Conservation (phyloP, 2,113 vertebrate genomes). For the Cyphotilapia sp. region DNA sequence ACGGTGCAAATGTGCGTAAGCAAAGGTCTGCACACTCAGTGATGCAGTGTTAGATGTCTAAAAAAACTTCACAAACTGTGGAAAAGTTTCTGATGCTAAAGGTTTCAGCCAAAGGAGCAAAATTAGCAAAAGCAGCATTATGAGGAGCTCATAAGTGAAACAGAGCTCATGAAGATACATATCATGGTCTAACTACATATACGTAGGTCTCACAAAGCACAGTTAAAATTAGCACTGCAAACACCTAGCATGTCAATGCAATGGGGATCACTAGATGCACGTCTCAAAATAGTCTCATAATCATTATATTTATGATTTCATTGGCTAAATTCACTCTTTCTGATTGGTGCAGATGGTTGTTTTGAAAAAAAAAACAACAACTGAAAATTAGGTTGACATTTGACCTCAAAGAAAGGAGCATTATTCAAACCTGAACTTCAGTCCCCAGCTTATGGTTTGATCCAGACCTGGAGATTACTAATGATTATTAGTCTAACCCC, state of each 20-base stretch:
- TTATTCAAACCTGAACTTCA: not conserved
- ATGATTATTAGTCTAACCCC: not conserved
- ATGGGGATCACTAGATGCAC: not conserved
- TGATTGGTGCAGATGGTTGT: not conserved
- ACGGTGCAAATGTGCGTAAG: not conserved
- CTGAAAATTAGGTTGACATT: not conserved
- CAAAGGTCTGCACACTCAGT: not conserved
- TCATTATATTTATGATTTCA: not conserved
- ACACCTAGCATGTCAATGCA: not conserved
- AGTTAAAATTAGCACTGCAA: not conserved
- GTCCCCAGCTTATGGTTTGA: not conserved
- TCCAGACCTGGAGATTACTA: not conserved
- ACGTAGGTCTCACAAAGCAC: not conserved
- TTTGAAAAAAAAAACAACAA: not conserved
- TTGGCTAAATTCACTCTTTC: not conserved
- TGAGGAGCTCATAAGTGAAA: not conserved
- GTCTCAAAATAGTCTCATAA: not conserved
- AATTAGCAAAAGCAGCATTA: not conserved
- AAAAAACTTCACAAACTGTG: not conserved
- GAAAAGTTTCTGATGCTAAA: not conserved
- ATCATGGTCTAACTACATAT: not conserved
- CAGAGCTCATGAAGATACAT: not conserved
- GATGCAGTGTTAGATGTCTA: not conserved
- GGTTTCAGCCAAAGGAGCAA: not conserved
- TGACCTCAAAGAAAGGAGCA: not conserved